Percentiles rank a stretch among this genome's conserved stretches.
phyloP scores from a whole-genome alignment of 2,113 vertebrate genomes.

The Pantherophis guttatus region DNA sequence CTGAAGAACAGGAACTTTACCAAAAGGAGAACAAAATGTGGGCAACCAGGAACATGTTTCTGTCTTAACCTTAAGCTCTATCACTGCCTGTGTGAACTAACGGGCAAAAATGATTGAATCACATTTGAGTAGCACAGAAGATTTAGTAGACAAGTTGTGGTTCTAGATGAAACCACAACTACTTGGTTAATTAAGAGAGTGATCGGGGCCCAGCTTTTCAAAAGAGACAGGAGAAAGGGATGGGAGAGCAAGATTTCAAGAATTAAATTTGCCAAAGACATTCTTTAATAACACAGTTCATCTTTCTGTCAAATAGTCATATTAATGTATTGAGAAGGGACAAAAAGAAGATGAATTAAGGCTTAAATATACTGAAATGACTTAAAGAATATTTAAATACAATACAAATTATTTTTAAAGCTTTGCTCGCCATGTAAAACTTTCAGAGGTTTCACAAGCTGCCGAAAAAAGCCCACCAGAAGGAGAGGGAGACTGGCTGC shows the following conservation, averaged over 20 bases:
- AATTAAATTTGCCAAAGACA: constrained; percentile 67
- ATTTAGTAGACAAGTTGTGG: background rate
- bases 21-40: background rate
- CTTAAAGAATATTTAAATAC: constrained; percentile 74
- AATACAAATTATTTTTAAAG: constrained; percentile 64
- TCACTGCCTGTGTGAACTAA: accelerated
- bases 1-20: background rate
- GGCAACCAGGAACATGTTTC: background rate
- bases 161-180: too few relatives aligned
- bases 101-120: accelerated
- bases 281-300: constrained; percentile 75
- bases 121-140: background rate
- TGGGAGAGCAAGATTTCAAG: constrained; percentile 55
- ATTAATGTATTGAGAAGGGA: constrained; percentile 66
- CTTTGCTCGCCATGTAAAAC: constrained; percentile 21
- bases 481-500: background rate
- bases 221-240: background rate
- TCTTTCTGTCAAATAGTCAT: constrained; percentile 77
- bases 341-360: constrained; percentile 76
- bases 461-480: background rate
- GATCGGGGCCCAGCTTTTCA: background rate
- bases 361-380: constrained; percentile 73
- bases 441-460: constrained; percentile 28
- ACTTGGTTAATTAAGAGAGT: constrained; percentile 4
- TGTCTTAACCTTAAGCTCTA: background rate